Conservation (phyloP, 2,113 vertebrate genomes). For the Alethe diademata region DNA sequence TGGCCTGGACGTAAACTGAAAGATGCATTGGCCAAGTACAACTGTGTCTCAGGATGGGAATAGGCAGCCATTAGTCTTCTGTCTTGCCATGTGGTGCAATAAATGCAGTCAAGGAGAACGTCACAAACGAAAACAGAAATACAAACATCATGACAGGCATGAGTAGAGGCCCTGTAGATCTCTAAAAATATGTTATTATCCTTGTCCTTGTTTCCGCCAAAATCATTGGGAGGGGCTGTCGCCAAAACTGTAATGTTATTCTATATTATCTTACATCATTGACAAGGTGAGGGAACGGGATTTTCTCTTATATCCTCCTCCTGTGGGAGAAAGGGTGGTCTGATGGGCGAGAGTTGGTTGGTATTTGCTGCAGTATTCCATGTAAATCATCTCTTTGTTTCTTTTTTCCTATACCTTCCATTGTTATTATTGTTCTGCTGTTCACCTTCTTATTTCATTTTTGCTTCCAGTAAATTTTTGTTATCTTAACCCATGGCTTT, state of each 20-base stretch:
- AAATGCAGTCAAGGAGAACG: not conserved
- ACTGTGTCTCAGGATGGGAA: not conserved
- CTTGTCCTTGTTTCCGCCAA: not conserved
- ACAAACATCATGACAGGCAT: not conserved
- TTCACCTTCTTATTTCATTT: not conserved
- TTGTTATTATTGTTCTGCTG: not conserved
- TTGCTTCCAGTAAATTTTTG: not conserved
- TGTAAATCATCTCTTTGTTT: not conserved
- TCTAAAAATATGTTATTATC: not conserved
- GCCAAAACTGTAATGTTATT: not conserved
- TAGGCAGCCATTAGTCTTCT: not conserved
- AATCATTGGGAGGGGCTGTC: not conserved
- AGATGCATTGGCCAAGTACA: not conserved
- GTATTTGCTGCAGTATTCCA: not conserved
- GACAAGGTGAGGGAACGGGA: not conserved
- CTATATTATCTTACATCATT: not conserved
- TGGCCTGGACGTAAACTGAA: not conserved
- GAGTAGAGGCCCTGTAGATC: not conserved
- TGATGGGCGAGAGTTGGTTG: not conserved
- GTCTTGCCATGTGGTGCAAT: not conserved
- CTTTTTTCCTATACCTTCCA: not conserved
- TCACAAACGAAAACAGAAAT: not conserved
- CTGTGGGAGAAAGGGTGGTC: not conserved
- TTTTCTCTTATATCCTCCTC: not conserved
- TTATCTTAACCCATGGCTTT: not conserved